Evolutionary conservation across 2,113 vertebrate species (phyloP).

Genomic region (Larimichthys polyactis): DNA sequence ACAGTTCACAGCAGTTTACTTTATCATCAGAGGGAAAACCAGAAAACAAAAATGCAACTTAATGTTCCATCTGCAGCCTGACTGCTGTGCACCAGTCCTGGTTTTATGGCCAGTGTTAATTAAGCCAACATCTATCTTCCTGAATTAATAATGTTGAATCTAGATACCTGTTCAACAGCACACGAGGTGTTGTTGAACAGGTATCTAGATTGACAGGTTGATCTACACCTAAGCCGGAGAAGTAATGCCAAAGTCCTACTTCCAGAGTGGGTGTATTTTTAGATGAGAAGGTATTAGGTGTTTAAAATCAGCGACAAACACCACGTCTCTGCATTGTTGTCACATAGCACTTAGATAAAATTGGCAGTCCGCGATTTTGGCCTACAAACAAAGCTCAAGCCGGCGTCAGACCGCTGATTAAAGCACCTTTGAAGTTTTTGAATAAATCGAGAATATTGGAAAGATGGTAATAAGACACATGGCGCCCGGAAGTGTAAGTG

Average conservation of each 20-base stretch:
- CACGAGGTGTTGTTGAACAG: background rate
- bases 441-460: conserved; percentile 19
- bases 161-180: background rate
- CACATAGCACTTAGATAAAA: background rate
- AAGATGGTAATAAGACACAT: background rate
- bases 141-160: conserved; percentile 8
- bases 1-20: too few species aligned
- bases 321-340: background rate
- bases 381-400: background rate
- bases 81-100: background rate
- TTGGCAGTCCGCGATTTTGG: background rate
- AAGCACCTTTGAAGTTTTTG: conserved; percentile 19
- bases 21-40: too few species aligned
- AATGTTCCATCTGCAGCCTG: background rate
- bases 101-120: background rate
- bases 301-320: background rate
- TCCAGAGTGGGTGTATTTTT: background rate
- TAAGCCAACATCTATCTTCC: background rate
- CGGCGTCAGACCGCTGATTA: background rate
- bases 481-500: background rate
- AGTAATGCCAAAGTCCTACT: background rate
- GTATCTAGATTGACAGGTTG: too few species aligned
- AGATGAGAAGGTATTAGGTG: background rate
- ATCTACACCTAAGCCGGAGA: background rate
- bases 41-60: too few species aligned